Conservation (phyloP, 2,888 invertebrate species). For the Asteroscopus sphinx region DNA sequence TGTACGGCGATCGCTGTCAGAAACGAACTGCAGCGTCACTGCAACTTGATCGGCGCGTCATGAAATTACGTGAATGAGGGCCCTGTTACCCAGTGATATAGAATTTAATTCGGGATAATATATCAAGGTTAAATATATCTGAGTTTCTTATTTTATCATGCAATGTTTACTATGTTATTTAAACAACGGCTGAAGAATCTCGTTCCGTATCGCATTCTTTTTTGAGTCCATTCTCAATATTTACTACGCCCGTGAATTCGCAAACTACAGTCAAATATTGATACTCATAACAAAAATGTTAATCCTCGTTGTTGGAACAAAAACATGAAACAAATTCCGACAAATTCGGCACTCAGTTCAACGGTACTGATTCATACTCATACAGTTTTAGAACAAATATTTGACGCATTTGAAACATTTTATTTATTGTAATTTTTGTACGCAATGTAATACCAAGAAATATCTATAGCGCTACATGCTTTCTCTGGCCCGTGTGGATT, state of each 20-base stretch:
- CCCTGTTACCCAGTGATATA: no score
- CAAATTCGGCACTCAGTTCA: slow-evolving; percentile 5
- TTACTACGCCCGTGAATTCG: no score
- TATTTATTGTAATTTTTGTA: slow-evolving; percentile 22
- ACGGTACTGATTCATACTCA: slow-evolving; percentile 15
- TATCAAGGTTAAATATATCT: no score
- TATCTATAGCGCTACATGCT: slow-evolving; percentile 22
- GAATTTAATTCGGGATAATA: no score
- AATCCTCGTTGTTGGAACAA: slow-evolving; percentile 1
- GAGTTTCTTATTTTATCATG: no score
- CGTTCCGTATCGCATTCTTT: background rate
- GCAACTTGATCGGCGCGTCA: no score
- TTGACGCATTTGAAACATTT: slow-evolving; percentile 20
- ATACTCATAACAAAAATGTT: background rate
- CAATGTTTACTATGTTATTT: no score
- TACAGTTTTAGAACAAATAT: slow-evolving; percentile 36
- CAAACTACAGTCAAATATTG: background rate
- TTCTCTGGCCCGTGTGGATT: slow-evolving; percentile 15
- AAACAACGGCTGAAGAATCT: background rate
- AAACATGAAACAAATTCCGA: slow-evolving; percentile 2
- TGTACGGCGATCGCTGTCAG: no score
- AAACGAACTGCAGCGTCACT: no score
- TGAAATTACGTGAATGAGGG: background rate
- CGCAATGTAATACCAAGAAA: slow-evolving; percentile 11
- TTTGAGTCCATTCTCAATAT: background rate